Evolutionary conservation across 2,797 vertebrate species (phyloP).

Genomic region (Gymnodraco acuticeps): DNA sequence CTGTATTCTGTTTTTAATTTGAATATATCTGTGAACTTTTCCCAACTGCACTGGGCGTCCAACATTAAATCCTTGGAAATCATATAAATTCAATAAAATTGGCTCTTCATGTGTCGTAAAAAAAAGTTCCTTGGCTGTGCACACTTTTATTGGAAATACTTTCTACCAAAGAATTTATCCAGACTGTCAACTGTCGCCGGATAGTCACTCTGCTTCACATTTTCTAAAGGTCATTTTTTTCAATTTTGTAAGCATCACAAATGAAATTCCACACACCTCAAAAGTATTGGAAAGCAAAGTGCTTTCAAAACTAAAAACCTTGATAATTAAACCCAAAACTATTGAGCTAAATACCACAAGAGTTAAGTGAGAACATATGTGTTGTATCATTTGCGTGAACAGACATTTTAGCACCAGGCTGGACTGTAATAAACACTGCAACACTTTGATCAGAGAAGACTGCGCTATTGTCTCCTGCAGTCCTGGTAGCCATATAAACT

Average conservation of each 20-base stretch:
- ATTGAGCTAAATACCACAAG: background rate
- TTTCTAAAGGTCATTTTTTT: background rate
- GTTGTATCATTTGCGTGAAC: constrained; percentile 1
- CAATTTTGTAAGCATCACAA: background rate
- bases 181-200: background rate
- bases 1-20: background rate
- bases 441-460: constrained; percentile 53
- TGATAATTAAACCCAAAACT: background rate
- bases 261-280: background rate
- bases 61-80: background rate
- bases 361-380: constrained; percentile 17
- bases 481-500: constrained; percentile 48
- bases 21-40: background rate
- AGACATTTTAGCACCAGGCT: constrained; percentile 11
- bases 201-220: background rate
- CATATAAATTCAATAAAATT: background rate
- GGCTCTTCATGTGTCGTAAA: background rate
- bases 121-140: background rate
- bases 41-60: no score
- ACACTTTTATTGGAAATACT: background rate
- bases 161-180: background rate
- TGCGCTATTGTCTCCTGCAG: constrained; percentile 46
- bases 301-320: background rate
- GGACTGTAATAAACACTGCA: constrained; percentile 22
- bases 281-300: background rate